Evolutionary conservation across 2,888 invertebrate species (phyloP), one percentile per base, ranked within the genome.

Genomic region (Lycaena phlaeas): DNA sequence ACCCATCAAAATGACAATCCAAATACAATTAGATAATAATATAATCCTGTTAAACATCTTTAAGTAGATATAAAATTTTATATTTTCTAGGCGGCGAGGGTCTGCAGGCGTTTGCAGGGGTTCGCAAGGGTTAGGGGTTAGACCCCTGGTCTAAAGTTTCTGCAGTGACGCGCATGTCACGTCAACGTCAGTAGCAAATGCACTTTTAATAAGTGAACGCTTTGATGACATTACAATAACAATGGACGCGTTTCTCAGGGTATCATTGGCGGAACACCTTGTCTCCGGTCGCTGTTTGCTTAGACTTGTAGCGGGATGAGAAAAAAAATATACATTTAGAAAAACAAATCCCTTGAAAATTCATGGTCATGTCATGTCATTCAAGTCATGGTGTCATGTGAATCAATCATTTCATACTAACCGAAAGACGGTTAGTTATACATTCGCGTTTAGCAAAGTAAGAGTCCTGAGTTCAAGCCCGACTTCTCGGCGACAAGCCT

Each of bases 151-250:
- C 18, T 18, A 18, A n/a, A 18, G 29, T 26, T 37, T 40, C 11
- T 22, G 38, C 38, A 28, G 37, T 36, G 36, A 36, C 36, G 26
- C 41, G 30, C 39, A 22, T 9, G 25, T 22, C 37, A 38, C 27
- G 18, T 39, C 12, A 18, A 37, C 17, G 31, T 18, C n/a, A 18
- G 22, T 12, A 30, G 22, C 22, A 34, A 34, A 34, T 22, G 22
- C 34, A 34, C 9, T 34, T 34, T 34, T 34, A 34, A 34, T 34
- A 34, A 34, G 18, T 12, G 34, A 12, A 18, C 22, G 10, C 34
- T 22, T 34, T 22, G 34, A 34, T 31, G 18, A 34, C 18, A 34
- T 22, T 34, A 34, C 18, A 34, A 34, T 12, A 6, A 18, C 22
- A 18, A 14, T 4, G 4, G 31, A 11, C 17, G 11, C 31, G n/a